A percentile compares a stretch with the other conserved stretches of the same genome.
These are phyloP conservation scores for Rhincodon typus DNA, from an alignment of 2,797 vertebrate genomes.

Conservation along the genomic window DNA sequence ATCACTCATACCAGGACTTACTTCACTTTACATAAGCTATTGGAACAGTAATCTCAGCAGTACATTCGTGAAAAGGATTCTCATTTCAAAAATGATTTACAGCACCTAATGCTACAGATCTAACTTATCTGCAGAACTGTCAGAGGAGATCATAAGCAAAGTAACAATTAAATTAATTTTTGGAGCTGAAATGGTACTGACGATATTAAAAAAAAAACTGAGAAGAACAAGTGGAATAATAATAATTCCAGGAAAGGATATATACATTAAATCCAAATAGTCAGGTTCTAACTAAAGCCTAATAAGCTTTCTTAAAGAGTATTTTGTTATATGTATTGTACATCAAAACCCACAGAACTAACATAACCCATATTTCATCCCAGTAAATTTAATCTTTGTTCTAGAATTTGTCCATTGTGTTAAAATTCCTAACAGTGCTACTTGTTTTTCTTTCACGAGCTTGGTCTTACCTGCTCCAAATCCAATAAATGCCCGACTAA, in stretches of 20 bases:
- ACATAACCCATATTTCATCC: background rate
- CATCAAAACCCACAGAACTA: too few species aligned
- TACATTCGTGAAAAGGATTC: background rate
- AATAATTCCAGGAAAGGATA: background rate
- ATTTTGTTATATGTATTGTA: background rate
- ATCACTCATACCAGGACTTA: background rate
- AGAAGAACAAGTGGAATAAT: background rate
- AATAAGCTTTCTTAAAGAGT: background rate
- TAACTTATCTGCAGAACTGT: background rate
- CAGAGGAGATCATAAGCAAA: background rate
- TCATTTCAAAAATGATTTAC: background rate
- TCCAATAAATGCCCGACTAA: conserved; percentile 78
- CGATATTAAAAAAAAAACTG: background rate
- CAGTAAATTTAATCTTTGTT: background rate
- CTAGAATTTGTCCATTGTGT: background rate
- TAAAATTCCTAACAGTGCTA: background rate
- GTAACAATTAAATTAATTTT: background rate
- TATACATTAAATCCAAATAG: background rate
- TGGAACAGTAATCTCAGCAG: background rate
- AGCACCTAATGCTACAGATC: background rate
- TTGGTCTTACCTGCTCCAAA: conserved; percentile 82
- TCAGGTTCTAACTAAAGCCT: background rate
- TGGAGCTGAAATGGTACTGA: too few species aligned
- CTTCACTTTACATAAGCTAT: background rate
- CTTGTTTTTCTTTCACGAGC: background rate